These are phyloP conservation scores for Acrossocheilus wenchowensis DNA, from an alignment of 2,797 vertebrate species.

Conservation along the genomic window DNA sequence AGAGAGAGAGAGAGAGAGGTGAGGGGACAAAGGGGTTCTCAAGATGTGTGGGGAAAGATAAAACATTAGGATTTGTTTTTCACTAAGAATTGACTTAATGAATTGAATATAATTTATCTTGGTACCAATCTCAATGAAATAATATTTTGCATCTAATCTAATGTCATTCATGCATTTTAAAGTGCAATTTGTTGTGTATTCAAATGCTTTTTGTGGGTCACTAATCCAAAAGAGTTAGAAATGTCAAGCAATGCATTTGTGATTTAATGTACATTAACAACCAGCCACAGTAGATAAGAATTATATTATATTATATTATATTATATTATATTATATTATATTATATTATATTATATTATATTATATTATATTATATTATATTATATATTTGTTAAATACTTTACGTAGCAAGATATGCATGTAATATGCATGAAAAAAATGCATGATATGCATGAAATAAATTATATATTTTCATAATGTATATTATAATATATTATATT, in stretches of 20 bases:
- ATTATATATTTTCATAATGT: not conserved
- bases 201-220: not conserved
- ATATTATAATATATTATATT: not conserved
- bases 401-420: not conserved
- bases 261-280: not conserved
- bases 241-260: not conserved
- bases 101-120: not conserved
- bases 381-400: not conserved
- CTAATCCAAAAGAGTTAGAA: not conserved
- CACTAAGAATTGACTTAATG: not conserved
- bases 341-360: not conserved
- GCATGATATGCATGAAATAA: not conserved
- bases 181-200: not conserved
- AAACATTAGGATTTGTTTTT: not conserved
- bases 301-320: not conserved
- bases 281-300: not conserved
- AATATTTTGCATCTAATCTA: not conserved
- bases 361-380: not conserved
- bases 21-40: not conserved
- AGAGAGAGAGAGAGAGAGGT: not conserved
- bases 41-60: not conserved
- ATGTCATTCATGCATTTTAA: not conserved
- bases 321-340: not conserved
- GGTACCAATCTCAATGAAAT: not conserved
- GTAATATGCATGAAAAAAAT: not conserved